Evolutionary conservation across 2,797 vertebrate genomes (phyloP), one percentile per base, ranked within the genome.

Genomic region (Mico argentatus): DNA sequence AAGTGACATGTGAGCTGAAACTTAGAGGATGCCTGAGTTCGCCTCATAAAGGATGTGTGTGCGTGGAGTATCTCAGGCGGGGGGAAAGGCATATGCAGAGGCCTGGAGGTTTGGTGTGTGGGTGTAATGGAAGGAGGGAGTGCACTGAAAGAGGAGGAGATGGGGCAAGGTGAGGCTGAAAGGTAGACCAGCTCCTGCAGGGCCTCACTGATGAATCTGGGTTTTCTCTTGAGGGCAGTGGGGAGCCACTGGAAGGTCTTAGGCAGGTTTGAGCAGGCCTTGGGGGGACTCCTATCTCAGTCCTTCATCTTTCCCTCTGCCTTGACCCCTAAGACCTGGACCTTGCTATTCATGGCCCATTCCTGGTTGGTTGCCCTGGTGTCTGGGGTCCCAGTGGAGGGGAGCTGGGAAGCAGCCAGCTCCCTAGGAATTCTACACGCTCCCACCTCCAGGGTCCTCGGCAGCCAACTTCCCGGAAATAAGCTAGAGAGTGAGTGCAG

Each of bases 381-480:
- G 67, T 73, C 81, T n/a, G 61, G 52, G 52, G 24, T 76, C 73
- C 73, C 24, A 19, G 24, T 24, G 1, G 12, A 24, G 13, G 30
- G 30, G 10, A 5, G 11, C 82, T 17, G 15, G 46, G 70, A 80
- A 81, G 67, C 39, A 77, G 39, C 50, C 48, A 19, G 79, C n/a
- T 52, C 46, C 50, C 59, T 90, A 30, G 67, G 19, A 73, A 41
- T 36, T 14, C 30, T 15, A 30, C 13, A n/a, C 3, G 20, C 70
- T 48, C 11, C 52, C 4, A 13, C 36, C 24, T 22, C 11, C 27
- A 61, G 81, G 67, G 46, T 27, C 48, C 59, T 73, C 4, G 0
- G 55, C 67, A 91, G 84, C 57, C 59, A 48, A 1, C 41, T 92
- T 90, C 85, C 93, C 81, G 64, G 72, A 95, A 95, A 75, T 24